Conservation (phyloP, 2,797 vertebrate species). For the Aselliscus stoliczkanus region DNA sequence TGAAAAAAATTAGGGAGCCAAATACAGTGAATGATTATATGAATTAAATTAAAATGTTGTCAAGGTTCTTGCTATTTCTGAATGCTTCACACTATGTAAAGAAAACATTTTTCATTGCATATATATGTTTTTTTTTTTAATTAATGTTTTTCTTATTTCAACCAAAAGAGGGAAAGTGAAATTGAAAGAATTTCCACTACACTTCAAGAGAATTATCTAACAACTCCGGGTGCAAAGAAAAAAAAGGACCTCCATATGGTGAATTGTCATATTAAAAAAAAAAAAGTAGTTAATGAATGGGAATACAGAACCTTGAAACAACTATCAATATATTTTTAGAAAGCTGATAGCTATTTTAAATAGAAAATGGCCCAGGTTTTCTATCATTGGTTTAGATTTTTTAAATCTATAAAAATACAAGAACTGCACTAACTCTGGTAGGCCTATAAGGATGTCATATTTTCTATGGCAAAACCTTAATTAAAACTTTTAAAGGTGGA, state of each 20-base stretch:
- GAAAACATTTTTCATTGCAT: not conserved
- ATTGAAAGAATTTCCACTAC: not conserved
- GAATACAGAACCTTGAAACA: not conserved
- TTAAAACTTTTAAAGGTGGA: slow-evolving; percentile 35
- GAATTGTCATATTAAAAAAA: not conserved
- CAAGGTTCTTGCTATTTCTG: not conserved
- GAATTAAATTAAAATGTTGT: slow-evolving; percentile 12
- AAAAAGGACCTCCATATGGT: not conserved
- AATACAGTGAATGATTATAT: not conserved
- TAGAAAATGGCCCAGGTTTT: not conserved
- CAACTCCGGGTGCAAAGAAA: not conserved
- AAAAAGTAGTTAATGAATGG: not conserved
- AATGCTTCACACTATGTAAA: not conserved
- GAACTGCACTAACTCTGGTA: not conserved
- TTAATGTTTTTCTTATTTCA: slow-evolving; percentile 26
- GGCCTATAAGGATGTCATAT: not conserved
- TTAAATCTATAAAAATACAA: not conserved
- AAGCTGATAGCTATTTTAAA: not conserved
- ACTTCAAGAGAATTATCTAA: slow-evolving; percentile 29
- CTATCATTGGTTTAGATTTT: slow-evolving; percentile 29
- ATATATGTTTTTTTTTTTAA: not conserved
- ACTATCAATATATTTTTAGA: not conserved
- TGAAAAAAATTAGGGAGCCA: not conserved
- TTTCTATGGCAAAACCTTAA: slow-evolving; percentile 9
- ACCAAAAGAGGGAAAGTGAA: not conserved